phyloP scores from a whole-genome alignment of 2,888 invertebrate species.

The Prenolepis imparis region DNA sequence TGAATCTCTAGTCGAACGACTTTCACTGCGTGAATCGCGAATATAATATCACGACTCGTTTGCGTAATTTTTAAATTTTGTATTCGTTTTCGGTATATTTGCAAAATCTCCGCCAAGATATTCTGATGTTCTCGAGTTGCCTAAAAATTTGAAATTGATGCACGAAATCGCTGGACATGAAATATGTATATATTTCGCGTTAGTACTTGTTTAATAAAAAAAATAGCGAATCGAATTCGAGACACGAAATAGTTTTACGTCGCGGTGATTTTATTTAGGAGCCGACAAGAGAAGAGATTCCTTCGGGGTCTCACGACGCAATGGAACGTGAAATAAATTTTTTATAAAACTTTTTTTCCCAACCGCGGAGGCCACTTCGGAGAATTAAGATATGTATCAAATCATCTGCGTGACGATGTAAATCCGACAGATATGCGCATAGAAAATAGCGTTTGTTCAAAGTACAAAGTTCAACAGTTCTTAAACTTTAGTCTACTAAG shows the following conservation, averaged over 20 bases:
- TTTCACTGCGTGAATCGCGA: conserved; percentile 24
- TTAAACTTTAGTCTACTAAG: conserved; percentile 10
- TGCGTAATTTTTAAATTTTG: conserved; percentile 34
- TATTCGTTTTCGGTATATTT: conserved; percentile 39
- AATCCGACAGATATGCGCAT: background rate
- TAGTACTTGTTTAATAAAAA: background rate
- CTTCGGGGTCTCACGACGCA: background rate
- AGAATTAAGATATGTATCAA: background rate
- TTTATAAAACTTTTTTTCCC: conserved; percentile 7
- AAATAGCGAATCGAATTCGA: conserved; percentile 9
- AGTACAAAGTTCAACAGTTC: background rate
- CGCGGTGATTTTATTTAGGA: background rate
- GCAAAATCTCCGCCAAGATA: conserved; percentile 21
- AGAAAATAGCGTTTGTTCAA: background rate
- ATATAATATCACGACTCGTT: conserved; percentile 8
- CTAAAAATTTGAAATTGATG: background rate
- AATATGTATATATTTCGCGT: conserved; percentile 6
- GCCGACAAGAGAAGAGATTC: background rate
- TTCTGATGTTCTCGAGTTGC: background rate
- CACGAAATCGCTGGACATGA: background rate
- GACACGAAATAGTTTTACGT: conserved; percentile 19
- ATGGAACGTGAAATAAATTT: background rate
- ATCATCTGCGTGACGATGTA: background rate
- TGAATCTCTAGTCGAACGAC: background rate
- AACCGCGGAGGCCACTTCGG: background rate